These are phyloP conservation scores for Mesitornis unicolor DNA, from an alignment of 2,113 vertebrate species.

Conservation along the genomic window DNA sequence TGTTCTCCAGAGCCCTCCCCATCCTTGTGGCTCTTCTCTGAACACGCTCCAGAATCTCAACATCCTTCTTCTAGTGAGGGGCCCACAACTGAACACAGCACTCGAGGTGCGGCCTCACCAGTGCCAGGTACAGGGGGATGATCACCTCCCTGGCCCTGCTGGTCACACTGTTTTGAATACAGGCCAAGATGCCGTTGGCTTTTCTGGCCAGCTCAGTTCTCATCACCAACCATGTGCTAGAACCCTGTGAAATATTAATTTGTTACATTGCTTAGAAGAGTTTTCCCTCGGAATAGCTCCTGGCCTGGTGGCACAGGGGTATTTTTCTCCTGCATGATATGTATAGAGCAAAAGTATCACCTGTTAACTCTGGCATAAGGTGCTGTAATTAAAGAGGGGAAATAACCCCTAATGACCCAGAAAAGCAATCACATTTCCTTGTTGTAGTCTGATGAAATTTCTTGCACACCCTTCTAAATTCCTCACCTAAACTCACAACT, in stretches of 20 bases:
- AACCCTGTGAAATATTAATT: not conserved
- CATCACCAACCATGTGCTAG: rapidly evolving
- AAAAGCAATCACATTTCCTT: not conserved
- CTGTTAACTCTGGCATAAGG: not conserved
- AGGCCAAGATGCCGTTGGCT: no score
- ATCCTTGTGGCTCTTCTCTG: no score
- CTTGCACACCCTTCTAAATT: not conserved
- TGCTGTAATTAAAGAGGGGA: not conserved
- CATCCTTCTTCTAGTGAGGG: no score
- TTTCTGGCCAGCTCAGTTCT: not conserved
- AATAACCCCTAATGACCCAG: rapidly evolving
- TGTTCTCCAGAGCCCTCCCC: no score
- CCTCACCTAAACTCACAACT: not conserved
- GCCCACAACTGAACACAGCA: no score
- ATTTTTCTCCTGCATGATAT: not conserved
- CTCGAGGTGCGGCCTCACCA: no score
- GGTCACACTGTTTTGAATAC: no score
- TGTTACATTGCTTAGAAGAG: not conserved
- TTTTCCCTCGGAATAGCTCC: not conserved
- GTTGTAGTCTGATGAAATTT: not conserved
- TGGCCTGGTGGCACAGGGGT: not conserved
- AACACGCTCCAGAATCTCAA: no score
- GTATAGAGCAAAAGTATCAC: not conserved
- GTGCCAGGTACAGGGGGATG: no score
- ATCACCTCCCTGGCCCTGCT: no score